A percentile compares a stretch with the other conserved stretches of the same genome.
phyloP scores from a whole-genome alignment of 1,140 invertebrate genomes.

The Drosophila carrolli region DNA sequence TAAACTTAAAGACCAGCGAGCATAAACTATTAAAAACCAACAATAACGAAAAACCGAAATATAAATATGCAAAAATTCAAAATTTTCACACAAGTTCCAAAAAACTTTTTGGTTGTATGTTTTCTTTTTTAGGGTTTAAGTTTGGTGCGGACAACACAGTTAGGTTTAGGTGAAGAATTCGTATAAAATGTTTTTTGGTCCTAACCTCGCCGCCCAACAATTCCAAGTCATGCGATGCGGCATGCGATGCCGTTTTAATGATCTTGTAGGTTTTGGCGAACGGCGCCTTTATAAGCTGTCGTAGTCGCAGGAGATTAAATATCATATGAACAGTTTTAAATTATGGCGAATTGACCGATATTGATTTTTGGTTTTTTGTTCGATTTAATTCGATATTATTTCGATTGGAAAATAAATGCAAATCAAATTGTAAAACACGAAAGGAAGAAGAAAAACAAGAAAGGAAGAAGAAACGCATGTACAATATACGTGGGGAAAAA shows the following conservation, averaged over 20 bases:
- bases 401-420: constrained; percentile 55
- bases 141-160: constrained; percentile 69
- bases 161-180: constrained; percentile 72
- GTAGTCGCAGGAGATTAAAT: constrained; percentile 52
- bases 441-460: constrained; percentile 59
- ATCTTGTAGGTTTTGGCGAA: constrained; percentile 98
- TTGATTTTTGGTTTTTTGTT: constrained; percentile 8
- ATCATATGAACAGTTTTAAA: constrained; percentile 47
- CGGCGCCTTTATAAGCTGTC: constrained; percentile 96
- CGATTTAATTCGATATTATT: constrained; percentile 28
- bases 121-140: constrained; percentile 39
- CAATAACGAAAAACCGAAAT: constrained; percentile 25
- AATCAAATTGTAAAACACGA: constrained; percentile 50
- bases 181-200: constrained; percentile 68
- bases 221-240: constrained; percentile 92
- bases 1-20: constrained; percentile 59
- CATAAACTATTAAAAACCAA: constrained; percentile 44
- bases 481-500: constrained; percentile 59
- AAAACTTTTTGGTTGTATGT: constrained; percentile 30
- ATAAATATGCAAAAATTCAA: constrained; percentile 51
- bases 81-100: constrained; percentile 72
- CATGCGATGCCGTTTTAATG: constrained; percentile 91
- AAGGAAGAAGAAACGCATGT: constrained; percentile 69
- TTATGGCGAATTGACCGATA: constrained; percentile 4
- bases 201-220: constrained; percentile 85